phyloP scores from a whole-genome alignment of 2,888 invertebrate genomes.

The Mimachlamys varia region DNA sequence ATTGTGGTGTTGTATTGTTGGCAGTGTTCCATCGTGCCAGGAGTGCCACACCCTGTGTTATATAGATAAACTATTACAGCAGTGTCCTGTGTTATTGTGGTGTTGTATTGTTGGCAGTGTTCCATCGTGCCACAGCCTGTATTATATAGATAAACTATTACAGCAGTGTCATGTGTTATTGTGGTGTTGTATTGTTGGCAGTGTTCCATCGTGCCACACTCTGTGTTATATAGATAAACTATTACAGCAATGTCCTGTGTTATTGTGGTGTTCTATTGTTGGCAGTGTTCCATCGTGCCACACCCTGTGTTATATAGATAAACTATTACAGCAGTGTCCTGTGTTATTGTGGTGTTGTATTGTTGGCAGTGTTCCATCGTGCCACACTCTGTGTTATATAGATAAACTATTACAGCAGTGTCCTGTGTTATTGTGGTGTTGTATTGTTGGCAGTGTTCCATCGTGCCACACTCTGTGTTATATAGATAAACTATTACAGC shows the following conservation, averaged over 20 bases:
- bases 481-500: conserved; percentile 83
- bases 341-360: not conserved
- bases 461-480: conserved; percentile 95
- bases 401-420: not conserved
- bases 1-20: conserved; percentile 43
- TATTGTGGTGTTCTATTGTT: not conserved
- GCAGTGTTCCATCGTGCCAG: conserved; percentile 94
- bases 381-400: conserved; percentile 96
- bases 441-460: conserved; percentile 88
- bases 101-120: conserved; percentile 84
- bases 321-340: not conserved
- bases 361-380: conserved; percentile 89
- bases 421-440: not conserved
- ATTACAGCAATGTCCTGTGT: not conserved
- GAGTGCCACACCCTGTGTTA: conserved; percentile 95
- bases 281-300: conserved; percentile 92
- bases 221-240: conserved; percentile 89
- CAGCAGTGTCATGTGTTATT: not conserved
- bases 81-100: not conserved
- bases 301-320: conserved; percentile 94
- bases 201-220: conserved; percentile 96
- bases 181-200: conserved; percentile 59
- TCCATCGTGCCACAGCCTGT: conserved; percentile 94
- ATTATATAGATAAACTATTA: conserved; percentile 86
- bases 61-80: conserved; percentile 83